Percentiles rank a stretch among this genome's conserved stretches.
Evolutionary conservation across 2,888 invertebrate species (phyloP).

Genomic region (Drosophila formosana): DNA sequence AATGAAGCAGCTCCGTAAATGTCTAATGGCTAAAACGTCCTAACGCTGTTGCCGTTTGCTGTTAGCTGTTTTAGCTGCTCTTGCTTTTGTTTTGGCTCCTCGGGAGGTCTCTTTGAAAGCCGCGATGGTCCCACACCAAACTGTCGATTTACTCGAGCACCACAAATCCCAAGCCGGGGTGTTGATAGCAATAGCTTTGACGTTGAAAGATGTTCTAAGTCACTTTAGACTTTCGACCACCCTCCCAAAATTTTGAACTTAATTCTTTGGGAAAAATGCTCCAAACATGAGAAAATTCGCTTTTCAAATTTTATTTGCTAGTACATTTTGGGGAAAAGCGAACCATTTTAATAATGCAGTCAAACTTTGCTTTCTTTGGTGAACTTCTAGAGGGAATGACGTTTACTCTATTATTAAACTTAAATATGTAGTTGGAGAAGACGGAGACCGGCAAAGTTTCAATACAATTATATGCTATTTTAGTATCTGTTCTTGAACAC

Average conservation of each 20-base stretch:
- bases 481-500: no score
- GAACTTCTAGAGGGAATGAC: background rate
- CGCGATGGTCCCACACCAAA: background rate
- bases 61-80: slow-evolving; percentile 1
- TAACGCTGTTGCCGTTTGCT: slow-evolving; percentile 16
- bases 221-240: background rate
- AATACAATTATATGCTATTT: background rate
- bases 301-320: background rate
- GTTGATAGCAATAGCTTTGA: slow-evolving; percentile 39
- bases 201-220: slow-evolving; percentile 14
- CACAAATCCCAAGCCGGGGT: slow-evolving; percentile 42
- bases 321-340: background rate
- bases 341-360: background rate
- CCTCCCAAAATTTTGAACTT: background rate
- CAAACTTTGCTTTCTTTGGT: background rate
- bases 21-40: slow-evolving; percentile 46
- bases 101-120: background rate
- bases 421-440: background rate
- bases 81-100: background rate
- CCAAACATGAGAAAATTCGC: background rate
- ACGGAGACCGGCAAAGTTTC: background rate
- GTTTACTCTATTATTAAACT: background rate
- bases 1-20: slow-evolving; percentile 25
- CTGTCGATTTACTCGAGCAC: slow-evolving; percentile 34
- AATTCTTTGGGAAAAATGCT: background rate